Conservation (phyloP, 2,888 invertebrate species). For the Euplagia quadripunctaria region DNA sequence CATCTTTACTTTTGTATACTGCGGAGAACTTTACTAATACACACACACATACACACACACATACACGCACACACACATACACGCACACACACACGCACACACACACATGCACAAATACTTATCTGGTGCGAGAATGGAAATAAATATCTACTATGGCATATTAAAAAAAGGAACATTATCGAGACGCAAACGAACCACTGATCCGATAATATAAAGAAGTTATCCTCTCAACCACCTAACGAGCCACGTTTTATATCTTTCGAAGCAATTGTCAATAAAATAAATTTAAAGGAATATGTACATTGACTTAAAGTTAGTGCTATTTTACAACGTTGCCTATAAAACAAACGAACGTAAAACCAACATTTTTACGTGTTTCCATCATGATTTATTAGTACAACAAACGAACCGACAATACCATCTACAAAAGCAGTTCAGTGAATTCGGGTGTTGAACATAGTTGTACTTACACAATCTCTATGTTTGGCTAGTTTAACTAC, state of each 20-base stretch:
- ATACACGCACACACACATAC: too few species aligned
- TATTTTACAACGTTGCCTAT: slow-evolving; percentile 47
- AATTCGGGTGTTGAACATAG: slow-evolving; percentile 5
- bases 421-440: slow-evolving; percentile 16
- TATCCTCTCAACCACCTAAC: not conserved
- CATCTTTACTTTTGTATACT: too few species aligned
- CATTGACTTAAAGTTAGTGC: slow-evolving; percentile 42
- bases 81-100: too few species aligned
- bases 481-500: not conserved
- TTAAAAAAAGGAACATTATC: not conserved
- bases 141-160: not conserved
- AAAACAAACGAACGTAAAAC: slow-evolving; percentile 49
- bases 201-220: slow-evolving; percentile 1
- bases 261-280: slow-evolving; percentile 26
- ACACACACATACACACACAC: too few species aligned
- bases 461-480: not conserved
- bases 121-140: not conserved
- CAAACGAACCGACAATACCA: slow-evolving; percentile 41
- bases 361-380: slow-evolving; percentile 46
- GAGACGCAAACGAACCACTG: not conserved
- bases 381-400: slow-evolving; percentile 52
- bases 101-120: not conserved
- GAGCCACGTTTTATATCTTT: not conserved
- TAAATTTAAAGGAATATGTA: slow-evolving; percentile 44
- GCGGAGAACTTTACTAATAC: too few species aligned